Conservation (phyloP, 2,888 invertebrate species). For the Aelia acuminata region DNA sequence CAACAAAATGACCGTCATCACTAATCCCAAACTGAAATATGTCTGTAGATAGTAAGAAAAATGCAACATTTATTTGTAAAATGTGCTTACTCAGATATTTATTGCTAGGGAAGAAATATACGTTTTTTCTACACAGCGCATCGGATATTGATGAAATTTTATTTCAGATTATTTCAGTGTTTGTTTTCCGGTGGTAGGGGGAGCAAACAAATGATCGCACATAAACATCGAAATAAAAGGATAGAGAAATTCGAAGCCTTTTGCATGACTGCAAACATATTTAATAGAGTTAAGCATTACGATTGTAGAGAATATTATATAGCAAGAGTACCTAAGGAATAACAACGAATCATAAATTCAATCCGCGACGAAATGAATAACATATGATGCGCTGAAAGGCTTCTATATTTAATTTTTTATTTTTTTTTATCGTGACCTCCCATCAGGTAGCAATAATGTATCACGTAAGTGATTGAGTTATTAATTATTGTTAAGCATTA, state of each 20-base stretch:
- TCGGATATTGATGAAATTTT: conserved; percentile 22
- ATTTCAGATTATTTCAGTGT: neutral
- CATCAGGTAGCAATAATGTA: neutral
- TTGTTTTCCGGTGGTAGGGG: neutral
- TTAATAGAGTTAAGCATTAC: neutral
- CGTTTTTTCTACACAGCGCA: no score
- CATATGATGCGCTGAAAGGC: neutral
- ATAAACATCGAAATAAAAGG: neutral
- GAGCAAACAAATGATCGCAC: neutral
- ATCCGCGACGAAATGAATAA: conserved; percentile 12
- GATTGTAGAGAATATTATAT: neutral
- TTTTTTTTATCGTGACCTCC: neutral
- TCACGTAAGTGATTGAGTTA: neutral
- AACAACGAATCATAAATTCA: neutral
- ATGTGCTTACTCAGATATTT: no score
- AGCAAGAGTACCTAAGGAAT: neutral
- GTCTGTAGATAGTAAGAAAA: no score
- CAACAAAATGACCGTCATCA: no score
- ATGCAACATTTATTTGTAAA: no score
- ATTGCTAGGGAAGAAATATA: no score
- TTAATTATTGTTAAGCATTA: neutral
- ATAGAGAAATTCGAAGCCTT: neutral
- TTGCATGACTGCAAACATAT: neutral
- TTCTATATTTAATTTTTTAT: neutral
- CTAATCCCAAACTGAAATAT: no score